Evolutionary conservation across 30 jellyfish, hydroid and myxozoan species (phyloP), one percentile per base, ranked within the genome.

Genomic region (Hydractinia symbiolongicarpus): DNA sequence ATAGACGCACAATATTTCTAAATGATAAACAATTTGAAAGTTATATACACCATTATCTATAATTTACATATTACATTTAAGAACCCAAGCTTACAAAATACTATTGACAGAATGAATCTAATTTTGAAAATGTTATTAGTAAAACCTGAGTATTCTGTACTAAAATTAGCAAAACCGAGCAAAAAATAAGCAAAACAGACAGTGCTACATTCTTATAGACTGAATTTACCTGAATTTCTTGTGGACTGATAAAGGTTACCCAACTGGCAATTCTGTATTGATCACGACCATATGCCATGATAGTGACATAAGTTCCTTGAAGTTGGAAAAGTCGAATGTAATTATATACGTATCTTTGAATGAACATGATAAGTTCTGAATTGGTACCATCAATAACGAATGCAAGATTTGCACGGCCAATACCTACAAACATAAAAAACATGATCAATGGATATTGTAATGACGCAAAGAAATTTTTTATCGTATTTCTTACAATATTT

Each of bases 271-370:
- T 64, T 17, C 95, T 54, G 61, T 94, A 88, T 51, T 88, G 96
- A 82, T 94, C 96, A 53, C 99, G 62, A 50, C 99, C 99, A 80
- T 84, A 94, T 61, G 95, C 96, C 82, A 94, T 76, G 44, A 94
- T 94, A 66, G 99, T 88, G 53, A 88, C 85, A 83, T 82, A 88
- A 6, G 96, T 79, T 60, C 96, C 96, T 81, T 85, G 96, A 56
- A 64, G 92, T 66, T 94, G 99, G 81, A 94, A 94, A 92, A 88
- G 76, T 82, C 89, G 88, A 30, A 88, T 82, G 73, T 68, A 71
- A 71, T 94, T 94, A 87, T 75, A 94, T 21, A 78, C 95, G 67
- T 67, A 88, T 54, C 94, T 95, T 72, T 94, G 99, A 10, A 88
- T 13, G 61, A 94, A 94, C 61, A 95, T 88, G 13, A 88, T 84